Evolutionary conservation across 2,888 invertebrate species (phyloP), one percentile per base, ranked within the genome.

Genomic region (Dryadula phaetusa): DNA sequence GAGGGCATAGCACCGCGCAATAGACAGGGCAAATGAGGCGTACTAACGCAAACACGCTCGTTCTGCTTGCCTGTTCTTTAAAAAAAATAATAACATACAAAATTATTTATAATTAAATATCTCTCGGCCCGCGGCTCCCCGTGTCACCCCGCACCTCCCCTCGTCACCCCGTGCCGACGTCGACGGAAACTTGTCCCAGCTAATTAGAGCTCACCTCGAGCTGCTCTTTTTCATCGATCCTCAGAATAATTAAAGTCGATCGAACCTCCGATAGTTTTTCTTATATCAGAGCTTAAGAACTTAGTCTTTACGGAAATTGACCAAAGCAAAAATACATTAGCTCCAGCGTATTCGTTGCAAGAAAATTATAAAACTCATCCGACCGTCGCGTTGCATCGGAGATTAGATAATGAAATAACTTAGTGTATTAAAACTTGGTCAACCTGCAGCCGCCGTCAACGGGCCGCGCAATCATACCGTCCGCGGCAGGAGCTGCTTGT

Each of bases 171-270:
- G n/a, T n/a, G n/a, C n/a, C n/a, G n/a, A n/a, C 12, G 60, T 37
- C 32, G 32, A 25, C 42, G 2, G 37, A 56, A 67, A 67, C 58
- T 66, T 62, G 22, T 16, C 8, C 14, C 8, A 67, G 65, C 65
- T 69, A 65, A 69, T 69, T 65, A 69, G 68, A 32, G 62, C 56
- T 65, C 25, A 52, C 62, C 68, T 18, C 32, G 56, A 62, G 37
- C 40, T 56, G 62, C 61, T 56, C 62, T 65, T 69, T 69, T 65
- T 65, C 64, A 56, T 63, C 63, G 63, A 67, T 25, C 54, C 64
- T 40, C 20, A 18, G 58, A 60, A 60, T 65, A 65, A 65, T 65
- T 49, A 65, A 65, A 60, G 40, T 20, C 58, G 37, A 49, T 65
- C 58, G 64, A 58, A 47, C 20, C 49, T 49, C 32, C n/a, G 49